Evolutionary conservation across 2,888 invertebrate species (phyloP).

Genomic region (Drosophila anceps): DNA sequence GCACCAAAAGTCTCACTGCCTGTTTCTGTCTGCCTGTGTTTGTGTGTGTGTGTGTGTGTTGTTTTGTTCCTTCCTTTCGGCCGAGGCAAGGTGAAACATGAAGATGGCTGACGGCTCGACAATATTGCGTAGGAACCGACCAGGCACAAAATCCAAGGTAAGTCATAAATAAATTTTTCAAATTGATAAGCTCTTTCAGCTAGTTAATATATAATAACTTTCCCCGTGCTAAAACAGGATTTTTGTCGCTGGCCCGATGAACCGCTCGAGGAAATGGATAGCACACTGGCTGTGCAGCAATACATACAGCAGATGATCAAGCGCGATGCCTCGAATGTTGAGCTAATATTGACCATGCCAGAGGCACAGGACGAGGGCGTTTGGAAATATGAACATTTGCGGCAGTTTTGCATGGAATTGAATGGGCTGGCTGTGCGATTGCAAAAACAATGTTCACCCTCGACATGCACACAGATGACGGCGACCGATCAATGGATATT

Average conservation of each 20-base stretch:
- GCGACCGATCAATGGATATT: conserved; percentile 99
- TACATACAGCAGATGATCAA: conserved; percentile 99
- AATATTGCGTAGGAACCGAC: conserved; percentile 94
- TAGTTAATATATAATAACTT: conserved; percentile 28
- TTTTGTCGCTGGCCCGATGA: conserved; percentile 99
- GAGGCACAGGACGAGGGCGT: conserved; percentile 99
- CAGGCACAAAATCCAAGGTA: conserved; percentile 96
- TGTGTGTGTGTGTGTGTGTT: conserved; percentile 22
- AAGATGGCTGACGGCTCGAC: conserved; percentile 94
- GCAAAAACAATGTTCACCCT: conserved; percentile 98
- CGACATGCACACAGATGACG: conserved; percentile 99
- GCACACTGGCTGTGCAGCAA: conserved; percentile 98
- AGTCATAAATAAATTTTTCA: conserved; percentile 1
- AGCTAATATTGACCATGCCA: conserved; percentile 97
- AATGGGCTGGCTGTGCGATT: conserved; percentile 99
- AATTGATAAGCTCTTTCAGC: no score
- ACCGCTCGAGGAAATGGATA: conserved; percentile 99
- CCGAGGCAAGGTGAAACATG: conserved; percentile 86
- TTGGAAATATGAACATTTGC: conserved; percentile 99
- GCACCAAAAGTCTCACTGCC: conserved; percentile 47
- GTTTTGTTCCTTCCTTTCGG: conserved; percentile 59
- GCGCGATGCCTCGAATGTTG: conserved; percentile 96
- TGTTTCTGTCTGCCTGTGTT: conserved; percentile 1
- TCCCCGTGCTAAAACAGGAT: conserved; percentile 87
- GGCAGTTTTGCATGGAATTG: conserved; percentile 99